phyloP scores from a whole-genome alignment of 2,113 vertebrate species.

The Phodopus roborovskii region DNA sequence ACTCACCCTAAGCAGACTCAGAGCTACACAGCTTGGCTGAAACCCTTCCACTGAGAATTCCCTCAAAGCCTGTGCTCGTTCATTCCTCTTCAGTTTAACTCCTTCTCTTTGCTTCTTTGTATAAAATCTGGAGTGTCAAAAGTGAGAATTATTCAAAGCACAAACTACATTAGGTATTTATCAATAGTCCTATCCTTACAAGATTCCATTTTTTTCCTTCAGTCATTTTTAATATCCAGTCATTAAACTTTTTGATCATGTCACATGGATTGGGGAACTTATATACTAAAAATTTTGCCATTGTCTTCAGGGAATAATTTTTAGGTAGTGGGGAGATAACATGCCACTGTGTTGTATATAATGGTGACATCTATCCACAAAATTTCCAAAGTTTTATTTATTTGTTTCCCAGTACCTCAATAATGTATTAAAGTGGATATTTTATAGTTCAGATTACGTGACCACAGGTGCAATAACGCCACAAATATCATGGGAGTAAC shows the following conservation, averaged over 20 bases:
- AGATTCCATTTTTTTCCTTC: conserved; percentile 32
- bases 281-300: background rate
- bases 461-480: background rate
- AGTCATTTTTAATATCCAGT: background rate
- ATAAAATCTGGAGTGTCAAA: conserved; percentile 55
- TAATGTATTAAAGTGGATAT: background rate
- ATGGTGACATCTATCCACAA: background rate
- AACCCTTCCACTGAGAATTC: background rate
- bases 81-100: background rate
- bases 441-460: background rate
- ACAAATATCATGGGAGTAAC: background rate
- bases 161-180: background rate
- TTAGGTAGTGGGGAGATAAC: background rate
- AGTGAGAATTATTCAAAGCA: conserved; percentile 9
- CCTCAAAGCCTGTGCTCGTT: background rate
- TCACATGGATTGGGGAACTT: background rate
- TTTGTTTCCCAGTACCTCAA: background rate
- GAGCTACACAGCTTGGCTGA: conserved; percentile 53
- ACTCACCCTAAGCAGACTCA: conserved; percentile 67
- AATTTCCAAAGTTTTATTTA: background rate
- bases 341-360: background rate
- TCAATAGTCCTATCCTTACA: background rate
- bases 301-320: background rate
- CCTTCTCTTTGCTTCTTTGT: background rate
- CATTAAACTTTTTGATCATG: conserved; percentile 6